These are phyloP conservation scores for Epizoanthus stellaris DNA, from an alignment of 92 coral and sea anemone genomes.

Conservation along the genomic window DNA sequence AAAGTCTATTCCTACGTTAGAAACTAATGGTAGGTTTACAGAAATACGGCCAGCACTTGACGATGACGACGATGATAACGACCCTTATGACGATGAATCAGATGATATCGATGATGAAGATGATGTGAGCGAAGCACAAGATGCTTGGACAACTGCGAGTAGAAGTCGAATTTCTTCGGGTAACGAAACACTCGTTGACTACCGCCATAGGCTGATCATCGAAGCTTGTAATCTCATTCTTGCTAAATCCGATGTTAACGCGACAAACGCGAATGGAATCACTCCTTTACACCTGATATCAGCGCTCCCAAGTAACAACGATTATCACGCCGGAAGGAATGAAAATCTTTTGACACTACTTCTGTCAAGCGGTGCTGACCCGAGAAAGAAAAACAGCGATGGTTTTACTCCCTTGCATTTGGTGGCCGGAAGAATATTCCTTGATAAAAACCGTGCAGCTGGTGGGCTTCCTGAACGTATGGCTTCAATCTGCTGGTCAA, in stretches of 20 bases:
- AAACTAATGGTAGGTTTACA: background rate
- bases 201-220: conserved; percentile 22
- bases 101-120: too few relatives aligned
- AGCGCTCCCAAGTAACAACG: conserved; percentile 57
- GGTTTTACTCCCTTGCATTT: conserved; percentile 54
- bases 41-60: background rate
- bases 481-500: background rate
- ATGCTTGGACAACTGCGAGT: too few relatives aligned
- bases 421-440: conserved; percentile 44
- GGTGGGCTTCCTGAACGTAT: background rate
- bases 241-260: conserved; percentile 4
- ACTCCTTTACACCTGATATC: conserved; percentile 66
- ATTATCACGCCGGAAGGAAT: background rate
- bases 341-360: conserved; percentile 17
- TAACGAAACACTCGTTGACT: background rate
- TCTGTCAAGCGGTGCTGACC: conserved; percentile 45
- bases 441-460: background rate
- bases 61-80: background rate
- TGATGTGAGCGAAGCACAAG: too few relatives aligned
- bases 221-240: background rate
- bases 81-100: too few relatives aligned
- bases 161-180: too few relatives aligned
- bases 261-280: conserved; percentile 30
- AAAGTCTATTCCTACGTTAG: conserved; percentile 9
- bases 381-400: conserved; percentile 35